A percentile compares a stretch with the other conserved stretches of the same genome.
These are phyloP conservation scores for Holacanthus passer DNA, from an alignment of 2,113 vertebrate species.

Conservation along the genomic window DNA sequence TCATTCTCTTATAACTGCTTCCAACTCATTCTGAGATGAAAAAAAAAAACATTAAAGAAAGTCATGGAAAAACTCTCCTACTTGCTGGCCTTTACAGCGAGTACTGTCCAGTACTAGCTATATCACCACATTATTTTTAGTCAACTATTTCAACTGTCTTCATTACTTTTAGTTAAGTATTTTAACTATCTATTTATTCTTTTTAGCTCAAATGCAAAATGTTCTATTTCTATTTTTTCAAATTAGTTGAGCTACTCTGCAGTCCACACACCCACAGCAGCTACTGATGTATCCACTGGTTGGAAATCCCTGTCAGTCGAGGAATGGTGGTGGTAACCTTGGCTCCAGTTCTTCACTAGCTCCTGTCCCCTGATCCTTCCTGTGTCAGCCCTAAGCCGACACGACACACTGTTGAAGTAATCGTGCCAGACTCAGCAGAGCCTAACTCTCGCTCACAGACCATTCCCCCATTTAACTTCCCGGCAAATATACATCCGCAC, in stretches of 20 bases:
- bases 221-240: too few species aligned
- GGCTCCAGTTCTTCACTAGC: slow-evolving; percentile 52
- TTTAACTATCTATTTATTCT: too few species aligned
- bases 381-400: slow-evolving; percentile 73
- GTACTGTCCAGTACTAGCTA: too few species aligned
- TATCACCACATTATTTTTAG: not conserved
- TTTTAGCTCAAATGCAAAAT: too few species aligned
- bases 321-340: slow-evolving; percentile 18
- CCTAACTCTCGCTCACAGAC: slow-evolving; percentile 32
- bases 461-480: slow-evolving; percentile 43
- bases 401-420: slow-evolving; percentile 77
- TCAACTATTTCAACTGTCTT: not conserved
- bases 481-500: slow-evolving; percentile 20
- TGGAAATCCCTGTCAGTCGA: not conserved
- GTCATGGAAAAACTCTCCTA: not conserved
- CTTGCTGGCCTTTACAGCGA: too few species aligned
- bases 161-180: too few species aligned
- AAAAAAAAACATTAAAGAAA: not conserved
- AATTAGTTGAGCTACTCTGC: not conserved
- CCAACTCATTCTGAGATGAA: not conserved
- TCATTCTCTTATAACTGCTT: not conserved
- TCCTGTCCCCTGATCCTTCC: slow-evolving; percentile 51
- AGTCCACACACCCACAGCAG: not conserved
- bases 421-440: slow-evolving; percentile 69
- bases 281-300: not conserved